Base-by-base conservation (phyloP, 2,113 vertebrate genomes). In the Brachyhypopomus gauderio region DNA sequence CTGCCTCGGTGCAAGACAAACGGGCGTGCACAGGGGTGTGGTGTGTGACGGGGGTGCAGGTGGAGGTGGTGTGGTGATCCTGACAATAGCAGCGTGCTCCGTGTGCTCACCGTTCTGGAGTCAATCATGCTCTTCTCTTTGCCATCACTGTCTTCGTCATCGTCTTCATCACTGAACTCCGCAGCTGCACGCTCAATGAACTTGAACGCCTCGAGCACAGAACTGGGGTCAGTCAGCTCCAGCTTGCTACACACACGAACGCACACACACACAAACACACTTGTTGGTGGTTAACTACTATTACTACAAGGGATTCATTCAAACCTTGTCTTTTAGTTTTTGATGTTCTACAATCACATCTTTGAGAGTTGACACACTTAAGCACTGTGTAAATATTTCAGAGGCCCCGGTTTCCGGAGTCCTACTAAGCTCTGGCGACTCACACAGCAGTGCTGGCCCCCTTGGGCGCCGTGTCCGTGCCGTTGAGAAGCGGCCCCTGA, bases 151-250 rank as follows among this genome's bases (percentile, higher is more conserved):
- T 99, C 97, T 5, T 98, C 97, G 0, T 99, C 98, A 17, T 99
- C 98, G 9, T 98, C 98, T 82, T 99, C 98, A 84, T 99, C 98
- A 66, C 97, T 97, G 84, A 98, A 96, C 79, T 96, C 96, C 2
- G 94, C 94, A 14, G 96, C 96, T 20, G 95, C 95, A 83, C 92
- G 96, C 92, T 98, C 96, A 36, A 98, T 95, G 88, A 98, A 97
- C 89, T 95, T 96, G 80, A 98, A 97, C 77, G 96, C 96, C 89
- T 98, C 96, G 89, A 98, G 88, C 84, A 97, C 94, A 2, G 94
- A 92, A 84, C 94, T 93, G 62, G 95, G 95, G 88, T 98, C 97
- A 0, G 95, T 95, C 92, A 95, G 88, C 88, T 97, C 96, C 0
- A 95, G 93, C 92, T 96, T 97, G 89, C 96, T 97, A 52, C 3